Evolutionary conservation across 2,888 invertebrate genomes (phyloP).

Genomic region (Tricholauxania praeusta): DNA sequence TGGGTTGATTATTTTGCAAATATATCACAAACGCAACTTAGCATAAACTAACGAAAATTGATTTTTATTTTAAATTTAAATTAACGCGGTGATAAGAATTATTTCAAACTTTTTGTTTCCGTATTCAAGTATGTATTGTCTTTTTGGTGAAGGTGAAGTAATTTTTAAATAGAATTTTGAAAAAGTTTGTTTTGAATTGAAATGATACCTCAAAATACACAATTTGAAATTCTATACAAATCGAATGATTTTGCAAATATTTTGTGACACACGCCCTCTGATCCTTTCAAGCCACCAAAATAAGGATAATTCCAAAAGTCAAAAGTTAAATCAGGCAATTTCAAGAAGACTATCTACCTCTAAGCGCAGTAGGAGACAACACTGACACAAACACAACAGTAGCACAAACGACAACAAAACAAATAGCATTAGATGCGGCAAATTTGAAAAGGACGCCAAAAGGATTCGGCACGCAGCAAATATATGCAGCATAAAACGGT

Average conservation of each 20-base stretch:
- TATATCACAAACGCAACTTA: slow-evolving; percentile 19
- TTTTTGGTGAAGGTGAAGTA: no score
- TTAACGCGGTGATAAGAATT: no score
- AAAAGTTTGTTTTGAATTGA: no score
- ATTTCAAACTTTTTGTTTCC: no score
- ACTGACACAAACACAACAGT: neutral
- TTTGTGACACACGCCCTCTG: slow-evolving; percentile 12
- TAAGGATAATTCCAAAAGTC: neutral
- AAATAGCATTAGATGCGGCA: slow-evolving; percentile 10
- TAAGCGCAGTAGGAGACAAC: slow-evolving; percentile 11
- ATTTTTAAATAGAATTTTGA: no score
- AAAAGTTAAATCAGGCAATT: slow-evolving; percentile 19
- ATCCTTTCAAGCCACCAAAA: neutral
- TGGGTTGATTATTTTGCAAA: slow-evolving; percentile 24
- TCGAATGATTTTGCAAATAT: neutral
- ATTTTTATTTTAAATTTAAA: no score
- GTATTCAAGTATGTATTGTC: no score
- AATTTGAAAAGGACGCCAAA: slow-evolving; percentile 10
- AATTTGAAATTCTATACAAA: no score
- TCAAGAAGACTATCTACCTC: slow-evolving; percentile 4
- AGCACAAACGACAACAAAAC: neutral
- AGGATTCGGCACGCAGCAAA: slow-evolving; percentile 4
- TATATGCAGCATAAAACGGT: slow-evolving; percentile 24
- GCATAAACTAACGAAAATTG: slow-evolving; percentile 15
- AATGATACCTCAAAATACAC: no score